Conservation (phyloP, 2,113 vertebrate species). For the Bufo gargarizans region DNA sequence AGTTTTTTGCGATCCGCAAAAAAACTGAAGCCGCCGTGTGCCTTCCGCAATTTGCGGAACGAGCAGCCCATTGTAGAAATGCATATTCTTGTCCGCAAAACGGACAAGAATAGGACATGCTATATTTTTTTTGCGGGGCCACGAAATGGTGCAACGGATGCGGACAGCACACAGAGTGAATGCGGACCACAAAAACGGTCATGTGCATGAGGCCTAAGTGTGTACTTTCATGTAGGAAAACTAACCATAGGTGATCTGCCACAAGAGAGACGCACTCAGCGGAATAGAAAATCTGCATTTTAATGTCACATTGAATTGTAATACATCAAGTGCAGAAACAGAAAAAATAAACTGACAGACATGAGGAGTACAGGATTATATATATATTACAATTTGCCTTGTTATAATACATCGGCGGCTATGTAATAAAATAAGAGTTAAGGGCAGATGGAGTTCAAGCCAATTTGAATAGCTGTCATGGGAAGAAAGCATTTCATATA, state of each 20-base stretch:
- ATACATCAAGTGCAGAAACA: slow-evolving; percentile 86
- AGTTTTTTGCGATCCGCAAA: too few species aligned
- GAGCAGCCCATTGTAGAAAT: too few species aligned
- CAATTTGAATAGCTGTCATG: slow-evolving; percentile 74
- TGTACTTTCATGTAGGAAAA: too few species aligned
- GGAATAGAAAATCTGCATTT: slow-evolving; percentile 92
- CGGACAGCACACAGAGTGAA: too few species aligned
- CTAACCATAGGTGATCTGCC: background rate
- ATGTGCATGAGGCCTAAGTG: too few species aligned
- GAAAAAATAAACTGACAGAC: slow-evolving; percentile 82
- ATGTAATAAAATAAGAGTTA: slow-evolving; percentile 84
- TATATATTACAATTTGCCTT: slow-evolving; percentile 94
- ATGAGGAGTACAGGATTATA: slow-evolving; percentile 85
- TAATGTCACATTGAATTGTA: slow-evolving; percentile 92
- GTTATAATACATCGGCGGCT: slow-evolving; percentile 90
- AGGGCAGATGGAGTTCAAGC: slow-evolving; percentile 79
- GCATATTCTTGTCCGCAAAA: too few species aligned
- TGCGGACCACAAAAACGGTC: too few species aligned
- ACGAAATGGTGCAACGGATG: too few species aligned
- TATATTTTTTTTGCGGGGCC: too few species aligned
- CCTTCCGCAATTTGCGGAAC: too few species aligned
- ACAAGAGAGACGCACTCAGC: slow-evolving; percentile 64
- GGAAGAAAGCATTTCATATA: slow-evolving; percentile 77
- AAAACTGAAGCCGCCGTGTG: too few species aligned
- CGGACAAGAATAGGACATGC: too few species aligned